A percentile compares a stretch with the other conserved stretches of the same genome.
phyloP scores from a whole-genome alignment of 2,113 vertebrate genomes.

The Oncorhynchus gorbuscha region DNA sequence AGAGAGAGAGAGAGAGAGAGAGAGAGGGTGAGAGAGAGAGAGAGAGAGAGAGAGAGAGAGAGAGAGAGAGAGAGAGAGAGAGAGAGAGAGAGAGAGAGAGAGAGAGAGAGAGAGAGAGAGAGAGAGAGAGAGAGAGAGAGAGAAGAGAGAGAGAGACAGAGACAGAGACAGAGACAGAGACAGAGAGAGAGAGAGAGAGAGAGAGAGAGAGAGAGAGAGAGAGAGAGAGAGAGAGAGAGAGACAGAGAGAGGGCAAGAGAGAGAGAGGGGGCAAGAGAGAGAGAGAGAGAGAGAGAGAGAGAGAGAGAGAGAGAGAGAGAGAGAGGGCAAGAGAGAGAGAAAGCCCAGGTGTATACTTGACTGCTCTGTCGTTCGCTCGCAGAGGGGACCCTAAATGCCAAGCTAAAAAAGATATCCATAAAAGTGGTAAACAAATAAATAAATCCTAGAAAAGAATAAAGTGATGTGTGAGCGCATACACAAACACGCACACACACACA shows the following conservation, averaged over 20 bases:
- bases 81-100: constrained; percentile 30
- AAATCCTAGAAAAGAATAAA: constrained; percentile 66
- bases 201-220: too few species aligned
- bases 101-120: constrained; percentile 29
- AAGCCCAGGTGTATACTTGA: constrained; percentile 80
- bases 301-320: too few species aligned
- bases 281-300: too few species aligned
- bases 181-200: too few species aligned
- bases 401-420: constrained; percentile 42
- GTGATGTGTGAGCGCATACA: constrained; percentile 24
- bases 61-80: constrained; percentile 29
- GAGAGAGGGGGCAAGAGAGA: too few species aligned
- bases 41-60: constrained; percentile 30
- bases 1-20: constrained; percentile 28
- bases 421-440: constrained; percentile 37
- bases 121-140: too few species aligned
- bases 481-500: constrained; percentile 4
- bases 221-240: too few species aligned
- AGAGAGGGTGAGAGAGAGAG: constrained; percentile 27
- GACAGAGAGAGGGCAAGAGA: too few species aligned
- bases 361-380: constrained; percentile 75
- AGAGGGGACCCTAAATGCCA: constrained; percentile 63
- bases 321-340: neutral
- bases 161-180: too few species aligned
- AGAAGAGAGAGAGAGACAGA: too few species aligned